Evolutionary conservation across 1,140 invertebrate genomes (phyloP).

Genomic region (Delia radicum): DNA sequence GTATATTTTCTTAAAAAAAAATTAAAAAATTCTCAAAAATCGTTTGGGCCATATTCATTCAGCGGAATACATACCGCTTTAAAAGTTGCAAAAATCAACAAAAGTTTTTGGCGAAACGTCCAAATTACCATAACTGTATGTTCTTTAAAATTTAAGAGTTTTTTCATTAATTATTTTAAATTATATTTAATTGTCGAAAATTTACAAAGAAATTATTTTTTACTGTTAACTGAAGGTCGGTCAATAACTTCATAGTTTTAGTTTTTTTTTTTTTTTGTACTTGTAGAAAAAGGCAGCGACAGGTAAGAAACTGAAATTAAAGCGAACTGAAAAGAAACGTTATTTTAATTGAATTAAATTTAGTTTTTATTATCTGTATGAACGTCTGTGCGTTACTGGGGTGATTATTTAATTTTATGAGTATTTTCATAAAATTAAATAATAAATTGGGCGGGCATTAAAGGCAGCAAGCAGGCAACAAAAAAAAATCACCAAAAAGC

Average conservation of each 20-base stretch:
- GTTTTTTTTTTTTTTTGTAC: background rate
- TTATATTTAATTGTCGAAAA: no score
- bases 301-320: background rate
- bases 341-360: constrained; percentile 20
- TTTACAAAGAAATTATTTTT: no score
- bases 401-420: background rate
- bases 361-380: background rate
- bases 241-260: background rate
- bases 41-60: no score
- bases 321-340: constrained; percentile 7
- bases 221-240: background rate
- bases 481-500: background rate
- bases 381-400: background rate
- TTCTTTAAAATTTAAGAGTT: no score
- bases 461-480: background rate
- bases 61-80: no score
- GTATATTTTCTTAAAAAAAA: no score
- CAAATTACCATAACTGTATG: no score
- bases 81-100: no score
- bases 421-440: background rate
- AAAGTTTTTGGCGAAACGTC: no score
- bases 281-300: background rate
- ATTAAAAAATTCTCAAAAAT: no score
- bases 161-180: no score
- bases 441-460: background rate